Evolutionary conservation across 2,888 invertebrate genomes (phyloP).

Genomic region (Cybosia mesomella): DNA sequence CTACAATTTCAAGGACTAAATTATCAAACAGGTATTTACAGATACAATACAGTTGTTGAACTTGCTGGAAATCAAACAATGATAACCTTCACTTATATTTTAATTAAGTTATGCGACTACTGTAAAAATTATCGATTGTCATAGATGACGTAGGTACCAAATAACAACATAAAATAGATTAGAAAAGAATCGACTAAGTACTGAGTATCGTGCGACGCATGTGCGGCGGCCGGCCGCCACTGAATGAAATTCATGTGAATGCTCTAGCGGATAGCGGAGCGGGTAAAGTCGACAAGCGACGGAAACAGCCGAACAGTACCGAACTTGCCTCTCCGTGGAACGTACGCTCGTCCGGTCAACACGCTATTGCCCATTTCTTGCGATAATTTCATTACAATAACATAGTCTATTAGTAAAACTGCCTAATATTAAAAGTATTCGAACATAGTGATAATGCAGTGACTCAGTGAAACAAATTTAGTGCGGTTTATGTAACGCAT

Average conservation of each 20-base stretch:
- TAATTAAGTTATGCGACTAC: conserved; percentile 41
- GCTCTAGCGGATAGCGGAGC: conserved; percentile 22
- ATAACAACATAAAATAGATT: conserved; percentile 49
- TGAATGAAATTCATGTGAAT: conserved; percentile 62
- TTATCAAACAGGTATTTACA: conserved; percentile 7
- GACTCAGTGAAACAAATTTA: conserved; percentile 65
- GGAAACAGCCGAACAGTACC: conserved; percentile 80
- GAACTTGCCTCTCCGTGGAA: conserved; percentile 69
- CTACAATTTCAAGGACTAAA: background rate
- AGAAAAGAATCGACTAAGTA: conserved; percentile 62
- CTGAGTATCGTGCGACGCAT: conserved; percentile 60
- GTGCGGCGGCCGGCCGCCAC: conserved; percentile 56
- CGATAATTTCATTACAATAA: conserved; percentile 67
- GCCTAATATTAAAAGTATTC: conserved; percentile 53
- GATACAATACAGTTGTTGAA: conserved; percentile 5
- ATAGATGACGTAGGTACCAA: conserved; percentile 41
- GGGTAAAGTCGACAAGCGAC: conserved; percentile 58
- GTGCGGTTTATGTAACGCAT: conserved; percentile 54
- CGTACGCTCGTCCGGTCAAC: conserved; percentile 72
- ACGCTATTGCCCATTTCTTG: conserved; percentile 81
- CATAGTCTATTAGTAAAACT: conserved; percentile 63
- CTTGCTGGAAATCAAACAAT: background rate
- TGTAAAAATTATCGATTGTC: conserved; percentile 46
- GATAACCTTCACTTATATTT: conserved; percentile 18
- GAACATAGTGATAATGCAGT: conserved; percentile 64